Conservation (phyloP, 2,888 invertebrate genomes). For the Eristalinus aeneus region DNA sequence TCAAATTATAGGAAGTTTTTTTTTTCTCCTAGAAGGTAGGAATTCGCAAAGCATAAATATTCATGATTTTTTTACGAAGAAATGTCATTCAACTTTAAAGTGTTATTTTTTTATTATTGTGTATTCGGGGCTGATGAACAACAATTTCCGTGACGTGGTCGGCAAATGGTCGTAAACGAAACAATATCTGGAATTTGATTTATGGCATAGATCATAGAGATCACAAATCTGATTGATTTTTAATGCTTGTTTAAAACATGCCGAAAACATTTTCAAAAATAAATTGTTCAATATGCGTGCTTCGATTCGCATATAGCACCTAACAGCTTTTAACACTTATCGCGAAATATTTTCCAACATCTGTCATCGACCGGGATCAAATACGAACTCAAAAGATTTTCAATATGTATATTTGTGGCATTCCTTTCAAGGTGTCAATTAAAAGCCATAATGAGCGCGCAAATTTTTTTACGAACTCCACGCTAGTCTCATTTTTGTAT, state of each 20-base stretch:
- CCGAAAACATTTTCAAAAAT: not conserved
- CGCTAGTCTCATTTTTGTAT: not conserved
- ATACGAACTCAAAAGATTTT: not conserved
- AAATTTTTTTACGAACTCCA: not conserved
- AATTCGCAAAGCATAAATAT: not conserved
- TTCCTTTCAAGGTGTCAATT: not conserved
- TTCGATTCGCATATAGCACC: not conserved
- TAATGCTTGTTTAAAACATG: not conserved
- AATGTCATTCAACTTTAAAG: constrained; percentile 12
- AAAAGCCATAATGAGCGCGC: not conserved
- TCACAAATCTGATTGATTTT: too few species aligned
- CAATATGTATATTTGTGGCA: not conserved
- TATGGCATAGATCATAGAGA: not conserved
- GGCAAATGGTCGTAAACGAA: not conserved
- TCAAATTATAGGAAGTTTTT: constrained; percentile 7
- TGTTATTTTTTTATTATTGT: not conserved
- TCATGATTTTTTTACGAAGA: not conserved
- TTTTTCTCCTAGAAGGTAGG: not conserved
- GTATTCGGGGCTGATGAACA: not conserved
- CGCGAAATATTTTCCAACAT: not conserved
- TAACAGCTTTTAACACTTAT: not conserved
- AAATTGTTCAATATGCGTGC: not conserved
- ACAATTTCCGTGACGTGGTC: not conserved
- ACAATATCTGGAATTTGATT: not conserved
- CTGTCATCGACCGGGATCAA: not conserved